Conservation (phyloP, 1,140 invertebrate genomes). For the Sycophaga agraensis region DNA sequence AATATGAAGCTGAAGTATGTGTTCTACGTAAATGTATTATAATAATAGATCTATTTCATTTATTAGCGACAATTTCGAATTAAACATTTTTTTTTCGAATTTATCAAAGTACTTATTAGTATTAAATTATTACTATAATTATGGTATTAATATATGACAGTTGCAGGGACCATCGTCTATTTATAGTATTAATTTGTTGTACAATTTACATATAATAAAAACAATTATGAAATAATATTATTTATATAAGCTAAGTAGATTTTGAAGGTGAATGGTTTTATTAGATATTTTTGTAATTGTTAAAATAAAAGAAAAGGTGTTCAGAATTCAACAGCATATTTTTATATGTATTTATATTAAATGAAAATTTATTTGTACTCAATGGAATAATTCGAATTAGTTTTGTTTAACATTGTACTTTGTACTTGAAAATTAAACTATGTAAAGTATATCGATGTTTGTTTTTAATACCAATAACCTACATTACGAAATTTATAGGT, state of each 20-base stretch:
- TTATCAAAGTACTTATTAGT: constrained; percentile 15
- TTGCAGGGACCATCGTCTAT: not conserved
- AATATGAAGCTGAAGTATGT: not conserved
- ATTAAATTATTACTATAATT: not conserved
- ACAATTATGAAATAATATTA: constrained; percentile 8
- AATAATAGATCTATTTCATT: not conserved
- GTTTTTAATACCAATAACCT: no score
- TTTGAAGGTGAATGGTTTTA: constrained; percentile 22
- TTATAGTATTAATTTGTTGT: not conserved
- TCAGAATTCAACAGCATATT: no score
- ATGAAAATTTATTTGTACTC: no score
- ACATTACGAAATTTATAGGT: no score
- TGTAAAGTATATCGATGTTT: constrained; percentile 3
- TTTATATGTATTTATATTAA: no score
- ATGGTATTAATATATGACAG: not conserved
- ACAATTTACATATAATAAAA: constrained; percentile 17
- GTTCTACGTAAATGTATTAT: not conserved
- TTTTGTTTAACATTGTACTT: constrained; percentile 22
- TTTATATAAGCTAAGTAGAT: not conserved
- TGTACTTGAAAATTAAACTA: constrained; percentile 29
- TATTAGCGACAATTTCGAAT: not conserved
- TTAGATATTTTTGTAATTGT: constrained; percentile 21
- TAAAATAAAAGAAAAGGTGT: no score
- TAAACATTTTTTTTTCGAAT: constrained; percentile 6
- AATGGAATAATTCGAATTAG: no score